Base-by-base conservation (phyloP, 2,888 invertebrate species). In the Entomobrya proxima region DNA sequence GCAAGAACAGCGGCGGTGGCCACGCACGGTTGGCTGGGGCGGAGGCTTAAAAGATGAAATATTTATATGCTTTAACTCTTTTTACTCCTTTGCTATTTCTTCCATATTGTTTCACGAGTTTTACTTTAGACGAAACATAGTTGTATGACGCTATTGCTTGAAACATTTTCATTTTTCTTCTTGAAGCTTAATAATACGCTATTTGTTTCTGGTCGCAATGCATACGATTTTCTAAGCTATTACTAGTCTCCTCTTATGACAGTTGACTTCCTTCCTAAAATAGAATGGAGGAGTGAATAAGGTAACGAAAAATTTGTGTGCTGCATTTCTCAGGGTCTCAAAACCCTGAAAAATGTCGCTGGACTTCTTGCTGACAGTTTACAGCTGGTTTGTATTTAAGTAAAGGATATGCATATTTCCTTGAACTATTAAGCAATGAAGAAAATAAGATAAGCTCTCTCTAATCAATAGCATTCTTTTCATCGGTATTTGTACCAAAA, bases 11-110 rank as follows among this genome's bases (percentile, higher is more conserved):
- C 64, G 84, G 79, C 85, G 85, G 85, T 85, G 74, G 85, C 85
- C 85, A 85, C 85, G 85, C 74, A 78, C 78, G 47, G 74, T 85
- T 85, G 85, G 85, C 79, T 52, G 78, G 85, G 85, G 85, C 85
- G 85, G 85, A 78, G 85, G 74, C 78, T 85, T 24, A 79, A n/a
- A n/a, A n/a, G 61, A 79, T 79, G 85, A 85, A 85, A 85, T 85
- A 85, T 85, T 85, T 85, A 84, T 84, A 84, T 84, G 85, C 40
- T 79, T 78, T 85, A 85, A 85, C 78, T 79, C 85, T 84, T 69
- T 84, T 61, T 72, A 27, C 47, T 61, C 47, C 27, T 50, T 55
- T 13, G 18, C 61, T 18, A 2, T n/a, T 32, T 64, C 24, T 35
- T 7, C 61, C n/a, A 32, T 32, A 61, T 13, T 18, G n/a, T 61